Conservation (phyloP, 2,797 vertebrate genomes). For the Notamacropus eugenii region DNA sequence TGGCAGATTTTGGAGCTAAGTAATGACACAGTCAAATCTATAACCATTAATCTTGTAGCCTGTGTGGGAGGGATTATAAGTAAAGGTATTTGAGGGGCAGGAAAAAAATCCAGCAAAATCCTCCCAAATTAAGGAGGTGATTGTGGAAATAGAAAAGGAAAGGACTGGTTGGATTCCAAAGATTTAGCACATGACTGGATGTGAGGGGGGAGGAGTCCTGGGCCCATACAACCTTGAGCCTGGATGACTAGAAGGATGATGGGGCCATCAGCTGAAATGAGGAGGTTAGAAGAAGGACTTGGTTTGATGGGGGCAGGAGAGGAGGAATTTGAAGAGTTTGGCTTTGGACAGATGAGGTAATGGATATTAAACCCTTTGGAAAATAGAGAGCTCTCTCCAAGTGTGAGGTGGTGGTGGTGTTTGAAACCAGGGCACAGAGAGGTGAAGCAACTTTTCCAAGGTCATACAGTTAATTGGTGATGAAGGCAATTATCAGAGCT, state of each 20-base stretch:
- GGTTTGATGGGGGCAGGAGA: not conserved
- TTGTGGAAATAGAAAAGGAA: not conserved
- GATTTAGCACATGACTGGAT: not conserved
- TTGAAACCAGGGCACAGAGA: not conserved
- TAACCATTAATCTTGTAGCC: not conserved
- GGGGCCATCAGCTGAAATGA: not conserved
- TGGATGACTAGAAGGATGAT: not conserved
- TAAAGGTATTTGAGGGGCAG: not conserved
- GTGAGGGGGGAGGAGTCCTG: not conserved
- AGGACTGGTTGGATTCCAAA: not conserved
- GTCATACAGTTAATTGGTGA: not conserved
- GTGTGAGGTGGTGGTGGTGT: not conserved
- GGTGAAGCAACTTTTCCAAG: not conserved
- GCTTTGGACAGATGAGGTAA: not conserved
- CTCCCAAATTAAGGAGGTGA: not conserved
- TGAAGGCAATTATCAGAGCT: not conserved
- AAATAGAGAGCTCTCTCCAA: not conserved
- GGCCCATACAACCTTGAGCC: not conserved
- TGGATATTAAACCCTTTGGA: not conserved
- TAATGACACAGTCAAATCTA: not conserved
- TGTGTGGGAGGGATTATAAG: not conserved
- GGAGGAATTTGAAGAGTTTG: not conserved
- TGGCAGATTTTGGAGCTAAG: not conserved
- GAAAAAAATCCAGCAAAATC: not conserved
- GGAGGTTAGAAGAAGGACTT: not conserved